Conservation (phyloP, 2,888 invertebrate species). For the Pristionchus arcanus region DNA sequence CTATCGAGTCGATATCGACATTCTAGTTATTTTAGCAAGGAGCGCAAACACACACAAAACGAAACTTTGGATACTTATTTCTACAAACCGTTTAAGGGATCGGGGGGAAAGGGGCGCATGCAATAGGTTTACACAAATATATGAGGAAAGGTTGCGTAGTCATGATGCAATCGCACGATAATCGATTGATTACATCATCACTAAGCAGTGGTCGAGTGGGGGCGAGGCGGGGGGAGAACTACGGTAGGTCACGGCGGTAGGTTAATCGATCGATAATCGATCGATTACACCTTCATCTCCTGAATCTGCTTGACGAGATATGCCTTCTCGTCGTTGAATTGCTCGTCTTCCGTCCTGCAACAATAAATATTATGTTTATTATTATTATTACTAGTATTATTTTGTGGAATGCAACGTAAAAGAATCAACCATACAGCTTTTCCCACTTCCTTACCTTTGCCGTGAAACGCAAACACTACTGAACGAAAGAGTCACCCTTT, state of each 20-base stretch:
- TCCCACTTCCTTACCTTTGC: not conserved
- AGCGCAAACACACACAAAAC: not conserved
- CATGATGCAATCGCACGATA: not conserved
- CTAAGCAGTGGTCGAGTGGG: not conserved
- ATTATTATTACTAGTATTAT: not conserved
- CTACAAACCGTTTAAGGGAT: conserved; percentile 5
- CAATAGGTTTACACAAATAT: not conserved
- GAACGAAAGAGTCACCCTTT: not conserved
- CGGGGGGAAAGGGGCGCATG: not conserved
- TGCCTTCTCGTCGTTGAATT: conserved; percentile 98
- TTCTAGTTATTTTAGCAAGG: conserved; percentile 12
- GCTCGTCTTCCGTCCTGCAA: conserved; percentile 55
- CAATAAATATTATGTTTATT: not conserved
- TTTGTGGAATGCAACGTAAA: no score
- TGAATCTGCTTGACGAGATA: conserved; percentile 99
- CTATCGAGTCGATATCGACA: not conserved
- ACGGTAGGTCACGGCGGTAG: not conserved
- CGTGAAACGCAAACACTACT: not conserved
- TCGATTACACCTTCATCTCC: conserved; percentile 87
- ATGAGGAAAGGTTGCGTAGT: not conserved
- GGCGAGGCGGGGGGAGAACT: not conserved
- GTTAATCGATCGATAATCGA: not conserved
- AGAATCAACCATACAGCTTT: not conserved
- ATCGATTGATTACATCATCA: not conserved
- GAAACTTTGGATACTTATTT: conserved; percentile 43